These are phyloP conservation scores for Oxygymnocypris stewartii DNA, from an alignment of 2,113 vertebrate genomes.

Conservation along the genomic window DNA sequence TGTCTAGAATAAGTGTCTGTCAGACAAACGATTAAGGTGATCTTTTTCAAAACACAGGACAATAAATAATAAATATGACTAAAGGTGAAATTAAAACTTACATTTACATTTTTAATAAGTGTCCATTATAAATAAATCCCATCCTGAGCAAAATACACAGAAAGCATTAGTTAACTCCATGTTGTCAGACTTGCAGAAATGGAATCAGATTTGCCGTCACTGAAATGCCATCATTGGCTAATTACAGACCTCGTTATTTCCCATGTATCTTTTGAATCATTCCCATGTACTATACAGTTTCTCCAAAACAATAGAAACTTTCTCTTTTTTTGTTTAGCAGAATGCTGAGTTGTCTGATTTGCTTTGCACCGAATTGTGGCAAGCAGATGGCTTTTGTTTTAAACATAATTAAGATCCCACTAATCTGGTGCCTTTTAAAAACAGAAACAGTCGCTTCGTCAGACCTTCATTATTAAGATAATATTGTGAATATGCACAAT, in stretches of 20 bases:
- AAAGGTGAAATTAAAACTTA: not conserved
- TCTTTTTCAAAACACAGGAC: not conserved
- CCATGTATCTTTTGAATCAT: conserved; percentile 81
- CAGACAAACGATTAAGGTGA: not conserved
- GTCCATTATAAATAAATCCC: not conserved
- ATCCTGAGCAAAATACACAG: conserved; percentile 4
- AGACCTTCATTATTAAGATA: conserved; percentile 80
- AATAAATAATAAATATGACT: not conserved
- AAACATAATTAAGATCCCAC: conserved; percentile 81
- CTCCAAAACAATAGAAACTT: conserved; percentile 79
- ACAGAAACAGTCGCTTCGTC: conserved; percentile 74
- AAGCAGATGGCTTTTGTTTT: conserved; percentile 78
- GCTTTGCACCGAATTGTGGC: conserved; percentile 64
- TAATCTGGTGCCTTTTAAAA: conserved; percentile 75
- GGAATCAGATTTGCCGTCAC: conserved; percentile 58
- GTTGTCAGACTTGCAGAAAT: conserved; percentile 60
- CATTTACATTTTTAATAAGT: not conserved
- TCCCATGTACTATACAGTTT: conserved; percentile 79
- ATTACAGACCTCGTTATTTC: conserved; percentile 78
- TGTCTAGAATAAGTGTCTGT: not conserved
- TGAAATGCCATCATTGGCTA: conserved; percentile 72
- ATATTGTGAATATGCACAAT: conserved; percentile 80
- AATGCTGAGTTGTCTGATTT: conserved; percentile 76
- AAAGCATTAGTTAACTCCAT: not conserved
- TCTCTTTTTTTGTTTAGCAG: conserved; percentile 76